Conservation (phyloP, 1,140 invertebrate species). For the Meloidogyne hapla region DNA sequence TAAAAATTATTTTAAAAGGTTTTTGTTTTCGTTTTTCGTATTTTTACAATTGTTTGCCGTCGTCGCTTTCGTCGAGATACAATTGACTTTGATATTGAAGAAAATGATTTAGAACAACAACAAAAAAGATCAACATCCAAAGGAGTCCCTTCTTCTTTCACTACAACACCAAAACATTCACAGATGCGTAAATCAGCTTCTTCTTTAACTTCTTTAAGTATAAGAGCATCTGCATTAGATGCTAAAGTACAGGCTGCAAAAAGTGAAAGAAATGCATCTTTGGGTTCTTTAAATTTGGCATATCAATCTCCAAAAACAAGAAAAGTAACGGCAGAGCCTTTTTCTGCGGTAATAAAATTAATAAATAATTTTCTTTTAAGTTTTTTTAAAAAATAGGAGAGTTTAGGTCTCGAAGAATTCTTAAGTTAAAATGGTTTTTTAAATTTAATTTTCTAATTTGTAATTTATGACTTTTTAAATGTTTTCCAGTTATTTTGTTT, state of each 20-base stretch:
- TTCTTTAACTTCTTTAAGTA: constrained; percentile 6
- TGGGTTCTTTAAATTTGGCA: not conserved
- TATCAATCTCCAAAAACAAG: constrained; percentile 5
- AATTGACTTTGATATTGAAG: constrained; percentile 4
- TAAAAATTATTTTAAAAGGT: constrained; percentile 21
- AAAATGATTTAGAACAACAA: not conserved
- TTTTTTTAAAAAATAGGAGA: too few species aligned
- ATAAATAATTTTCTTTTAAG: too few species aligned
- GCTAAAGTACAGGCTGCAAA: constrained; percentile 2
- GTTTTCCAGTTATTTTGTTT: too few species aligned
- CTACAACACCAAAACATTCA: constrained; percentile 5
- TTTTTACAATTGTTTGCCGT: constrained; percentile 42
- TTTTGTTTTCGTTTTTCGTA: constrained; percentile 39
- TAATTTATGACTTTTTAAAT: too few species aligned
- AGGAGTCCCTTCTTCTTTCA: not conserved
- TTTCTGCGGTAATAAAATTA: too few species aligned
- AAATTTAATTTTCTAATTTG: too few species aligned
- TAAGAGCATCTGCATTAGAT: not conserved
- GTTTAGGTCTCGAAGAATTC: too few species aligned
- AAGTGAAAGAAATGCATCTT: not conserved
- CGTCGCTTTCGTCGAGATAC: constrained; percentile 23
- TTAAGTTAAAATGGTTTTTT: too few species aligned
- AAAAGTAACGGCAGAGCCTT: not conserved
- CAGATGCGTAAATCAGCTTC: not conserved
- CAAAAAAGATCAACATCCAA: not conserved